Evolutionary conservation across 2,888 invertebrate genomes (phyloP), one percentile per base, ranked within the genome.

Genomic region (Digitonthophagus gazella): DNA sequence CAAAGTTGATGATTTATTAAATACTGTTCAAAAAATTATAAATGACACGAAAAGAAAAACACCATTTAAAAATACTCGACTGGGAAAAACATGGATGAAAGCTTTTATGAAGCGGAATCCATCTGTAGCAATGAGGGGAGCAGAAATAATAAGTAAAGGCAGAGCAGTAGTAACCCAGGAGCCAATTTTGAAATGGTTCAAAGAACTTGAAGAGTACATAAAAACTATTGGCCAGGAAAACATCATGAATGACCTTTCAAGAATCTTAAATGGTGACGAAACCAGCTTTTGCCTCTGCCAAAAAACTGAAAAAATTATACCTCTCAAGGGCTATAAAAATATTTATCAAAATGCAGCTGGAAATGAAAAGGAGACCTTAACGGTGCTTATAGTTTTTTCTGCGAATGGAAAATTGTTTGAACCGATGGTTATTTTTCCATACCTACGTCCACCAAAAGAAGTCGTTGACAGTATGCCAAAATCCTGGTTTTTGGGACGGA

Each of bases 211-310:
- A 68, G 66, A 64, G 2, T 79, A 79, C 72, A 72, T 80, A 64
- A 67, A 72, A 22, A 68, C 70, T 55, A 73, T 74, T 63, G 70
- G 74, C 16, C 54, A 77, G 44, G 64, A 71, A 44, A 72, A 75
- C 55, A 72, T 76, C 65, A 67, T 76, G 28, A 55, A 70, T 18
- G 73, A 80, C 70, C 76, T 77, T 18, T 66, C 66, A 3, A 68
- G 78, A 44, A 73, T 80, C 65, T 81, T 77, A 65, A 80, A 81
- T 72, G 74, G 73, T n/a, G 82, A 82, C 72, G 81, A 82, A 71
- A 77, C 77, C 15, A 79, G 77, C 1, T 81, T 82, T 71, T 80
- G 75, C 69, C 72, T 82, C 22, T 71, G 72, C 55, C 80, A 81
- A 15, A 81, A 81, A 72, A 74, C 74, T 1, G 72, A 75, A 14